Base-by-base conservation (phyloP, 1,140 invertebrate species). In the Tribolium madens region DNA sequence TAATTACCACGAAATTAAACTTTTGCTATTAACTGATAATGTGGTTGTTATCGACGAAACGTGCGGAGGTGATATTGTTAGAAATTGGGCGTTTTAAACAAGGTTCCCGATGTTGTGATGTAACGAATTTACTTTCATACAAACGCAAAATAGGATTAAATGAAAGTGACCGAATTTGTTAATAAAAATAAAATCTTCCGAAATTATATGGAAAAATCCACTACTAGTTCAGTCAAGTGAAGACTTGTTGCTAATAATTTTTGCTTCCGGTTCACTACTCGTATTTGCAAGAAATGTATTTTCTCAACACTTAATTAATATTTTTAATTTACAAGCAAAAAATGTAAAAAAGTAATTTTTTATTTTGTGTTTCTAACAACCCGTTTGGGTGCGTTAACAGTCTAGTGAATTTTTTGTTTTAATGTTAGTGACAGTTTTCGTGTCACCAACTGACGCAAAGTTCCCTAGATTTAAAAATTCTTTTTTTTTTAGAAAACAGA, bases 1-100 rank as follows among this genome's bases (percentile, higher is more conserved):
- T 94, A 87, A 86, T 42, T 42, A 0, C 36, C 36, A n/a, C 36
- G 36, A 42, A 42, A 42, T 42, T 42, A n/a, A 9, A 4, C 4
- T 42, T 42, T 9, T 42, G 4, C 5, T 0, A 42, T 4, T 26
- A 26, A 4, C 6, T 26, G 21, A 26, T 26, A 26, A 5, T 5
- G 21, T 26, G 21, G 6, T 26, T 5, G 18, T 21, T 21, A 21
- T 21, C 18, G 1, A 3, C 18, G 0, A 26, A 26, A 26, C 21
- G 21, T 26, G 21, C 21, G 21, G 21, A 26, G 21, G 21, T 26
- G 21, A 26, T 26, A 26, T 26, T 4, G 21, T 26, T 26, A 5
- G 3, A 26, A 26, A 26, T 26, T 26, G 21, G 21, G 3, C 18
- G 21, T 26, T 26, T 26, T 26, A 42, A 42, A 42, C 36, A 9